Evolutionary conservation across 2,888 invertebrate species (phyloP).

Genomic region (Dichetophora obliterata): DNA sequence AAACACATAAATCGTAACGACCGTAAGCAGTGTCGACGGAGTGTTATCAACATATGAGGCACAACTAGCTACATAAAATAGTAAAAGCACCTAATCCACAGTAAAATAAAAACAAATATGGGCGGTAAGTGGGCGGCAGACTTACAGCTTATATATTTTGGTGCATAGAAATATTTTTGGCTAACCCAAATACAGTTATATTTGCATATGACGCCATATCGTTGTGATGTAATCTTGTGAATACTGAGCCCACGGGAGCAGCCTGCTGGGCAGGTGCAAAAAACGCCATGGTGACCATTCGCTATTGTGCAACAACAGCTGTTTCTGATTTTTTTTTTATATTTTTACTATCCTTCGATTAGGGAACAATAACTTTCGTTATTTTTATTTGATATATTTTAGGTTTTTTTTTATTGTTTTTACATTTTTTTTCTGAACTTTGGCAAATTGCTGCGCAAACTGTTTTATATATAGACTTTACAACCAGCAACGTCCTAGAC

Average conservation of each 20-base stretch:
- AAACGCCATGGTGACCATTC: background rate
- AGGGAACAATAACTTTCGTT: constrained; percentile 7
- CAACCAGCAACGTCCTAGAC: background rate
- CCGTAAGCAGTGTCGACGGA: background rate
- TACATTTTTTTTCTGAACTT: background rate
- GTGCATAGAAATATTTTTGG: background rate
- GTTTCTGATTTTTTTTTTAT: background rate
- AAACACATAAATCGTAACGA: background rate
- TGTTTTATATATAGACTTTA: background rate
- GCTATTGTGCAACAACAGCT: constrained; percentile 20
- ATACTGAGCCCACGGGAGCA: background rate
- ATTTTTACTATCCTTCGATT: background rate
- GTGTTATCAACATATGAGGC: background rate
- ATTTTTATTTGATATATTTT: background rate
- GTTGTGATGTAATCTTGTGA: background rate
- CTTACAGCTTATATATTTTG: background rate
- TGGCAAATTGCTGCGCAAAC: constrained; percentile 21
- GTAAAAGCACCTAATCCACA: background rate
- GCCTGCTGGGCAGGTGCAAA: background rate
- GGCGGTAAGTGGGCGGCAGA: background rate
- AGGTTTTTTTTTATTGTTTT: background rate
- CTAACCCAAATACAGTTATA: background rate
- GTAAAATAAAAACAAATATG: background rate
- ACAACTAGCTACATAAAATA: background rate
- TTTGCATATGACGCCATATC: background rate